Evolutionary conservation across 2,113 vertebrate genomes (phyloP), one percentile per base, ranked within the genome.

Genomic region (Serilophus lunatus): DNA sequence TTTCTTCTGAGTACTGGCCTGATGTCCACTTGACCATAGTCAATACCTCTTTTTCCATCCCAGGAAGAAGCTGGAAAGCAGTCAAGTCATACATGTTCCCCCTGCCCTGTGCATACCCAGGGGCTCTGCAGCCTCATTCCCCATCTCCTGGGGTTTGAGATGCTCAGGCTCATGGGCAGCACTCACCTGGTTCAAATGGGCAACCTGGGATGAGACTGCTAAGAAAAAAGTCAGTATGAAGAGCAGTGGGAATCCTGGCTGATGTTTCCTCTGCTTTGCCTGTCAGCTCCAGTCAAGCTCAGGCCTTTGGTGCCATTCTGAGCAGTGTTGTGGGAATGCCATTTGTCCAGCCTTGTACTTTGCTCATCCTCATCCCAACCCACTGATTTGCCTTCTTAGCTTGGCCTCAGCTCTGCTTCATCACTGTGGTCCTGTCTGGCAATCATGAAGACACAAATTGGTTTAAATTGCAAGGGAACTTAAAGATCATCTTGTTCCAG

Each of bases 71-170:
- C 36, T 61, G 31, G 31, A 50, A 79, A 69, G 28, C 4, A 4
- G 1, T n/a, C 22, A 44, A n/a, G 7, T 26, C 38, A 54, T 14
- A 7, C 0, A 0, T 35, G 10, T 31, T 54, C 16, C 42, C 35
- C 24, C 6, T 0, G 6, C 4, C 28, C 36, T 51, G 12, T 35
- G 19, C 13, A 16, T 4, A 47, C 10, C 33, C 82, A 40, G 9
- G 18, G 13, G 3, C 4, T 72, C n/a, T 56, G n/a, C 36, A 77
- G 9, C 31, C 18, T 53, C 0, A 0, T 38, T 4, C 13, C 10
- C 9, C 9, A 7, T 38, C 16, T 75, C 24, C 8, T 70, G 40
- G 9, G 9, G 20, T 63, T 56, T 75, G 29, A 17, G 29, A 20
- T 92, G 33, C 35, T 7, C 66, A 51, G 35, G 26, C 18, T 79